Percentiles rank a stretch among this genome's conserved stretches.
Evolutionary conservation across 2,113 vertebrate genomes (phyloP).

Genomic region (Oryzias melastigma): DNA sequence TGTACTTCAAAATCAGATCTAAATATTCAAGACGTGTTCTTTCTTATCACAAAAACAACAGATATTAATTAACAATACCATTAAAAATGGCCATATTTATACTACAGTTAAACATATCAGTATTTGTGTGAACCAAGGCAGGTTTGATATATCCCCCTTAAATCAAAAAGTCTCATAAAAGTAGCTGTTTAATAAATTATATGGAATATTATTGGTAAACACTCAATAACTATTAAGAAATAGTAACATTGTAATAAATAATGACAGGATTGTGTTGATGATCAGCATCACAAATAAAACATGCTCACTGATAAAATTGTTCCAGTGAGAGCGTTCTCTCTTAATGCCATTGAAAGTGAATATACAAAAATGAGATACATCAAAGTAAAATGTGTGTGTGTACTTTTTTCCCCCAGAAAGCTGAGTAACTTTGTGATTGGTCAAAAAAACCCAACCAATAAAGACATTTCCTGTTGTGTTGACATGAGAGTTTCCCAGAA

Average conservation of each 20-base stretch:
- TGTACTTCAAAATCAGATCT: no score
- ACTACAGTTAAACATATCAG: not conserved
- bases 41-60: no score
- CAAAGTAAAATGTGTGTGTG: no score
- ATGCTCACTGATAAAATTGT: constrained; percentile 33
- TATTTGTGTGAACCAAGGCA: not conserved
- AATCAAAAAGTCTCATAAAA: not conserved
- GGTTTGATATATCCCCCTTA: not conserved
- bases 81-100: not conserved
- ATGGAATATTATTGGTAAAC: constrained; percentile 35
- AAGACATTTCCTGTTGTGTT: constrained; percentile 25
- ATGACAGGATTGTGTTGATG: constrained; percentile 14
- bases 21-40: not conserved
- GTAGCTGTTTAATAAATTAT: constrained; percentile 12
- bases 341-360: constrained; percentile 12
- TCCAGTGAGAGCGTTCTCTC: not conserved
- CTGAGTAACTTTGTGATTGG: constrained; percentile 46
- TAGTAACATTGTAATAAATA: constrained; percentile 19
- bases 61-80: no score
- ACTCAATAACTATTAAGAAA: constrained; percentile 42
- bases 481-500: no score
- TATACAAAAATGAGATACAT: no score
- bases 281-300: constrained; percentile 33
- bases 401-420: no score
- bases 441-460: constrained; percentile 54